Base-by-base conservation (phyloP, 2,797 vertebrate species). In the Gila robusta region DNA sequence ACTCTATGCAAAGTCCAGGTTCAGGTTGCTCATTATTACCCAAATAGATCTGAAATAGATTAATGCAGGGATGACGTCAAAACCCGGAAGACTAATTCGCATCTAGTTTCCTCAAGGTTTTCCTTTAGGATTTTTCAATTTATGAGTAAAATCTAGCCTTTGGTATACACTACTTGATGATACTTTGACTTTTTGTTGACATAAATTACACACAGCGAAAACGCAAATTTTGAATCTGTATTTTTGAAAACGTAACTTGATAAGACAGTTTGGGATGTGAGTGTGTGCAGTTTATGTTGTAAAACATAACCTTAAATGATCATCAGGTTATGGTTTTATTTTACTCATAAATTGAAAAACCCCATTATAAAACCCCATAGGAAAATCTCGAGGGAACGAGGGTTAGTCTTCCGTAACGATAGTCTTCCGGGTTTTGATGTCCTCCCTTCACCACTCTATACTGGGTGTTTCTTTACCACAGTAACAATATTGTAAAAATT, bases 401-500 rank as follows among this genome's bases (percentile, higher is more conserved):
- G 47, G 47, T 16, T 49, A 16, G 47, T 49, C 16, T 49, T 16
- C 8, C 3, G 8, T 21, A 21, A 7, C 2, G 1, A 54, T 54
- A 54, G 52, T 54, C 19, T 54, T 54, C 17, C 1, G 0, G 19
- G 19, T n/a, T 52, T 59, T 62, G 23, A 62, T 32, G 28, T 66
- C 28, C 2, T 17, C 14, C 6, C 14, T 66, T 16, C 28, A 32
- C 6, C 64, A 2, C 10, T 62, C 10, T 62, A 64, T 16, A 32
- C 14, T 41, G 16, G 17, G 16, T 26, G 28, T 28, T 23, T 67
- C 11, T 37, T 59, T 54, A 47, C 1, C 7, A 54, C 67, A 52
- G 73, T 66, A 66, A 84, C n/a, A 0, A 52, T 47, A 78, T 39
- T 56, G 16, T 32, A 37, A 69, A 23, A 26, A 78, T 70, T 79